A percentile compares a stretch with the other conserved stretches of the same genome.
phyloP scores from a whole-genome alignment of 2,888 invertebrate genomes.

The Drosophila siamana region DNA sequence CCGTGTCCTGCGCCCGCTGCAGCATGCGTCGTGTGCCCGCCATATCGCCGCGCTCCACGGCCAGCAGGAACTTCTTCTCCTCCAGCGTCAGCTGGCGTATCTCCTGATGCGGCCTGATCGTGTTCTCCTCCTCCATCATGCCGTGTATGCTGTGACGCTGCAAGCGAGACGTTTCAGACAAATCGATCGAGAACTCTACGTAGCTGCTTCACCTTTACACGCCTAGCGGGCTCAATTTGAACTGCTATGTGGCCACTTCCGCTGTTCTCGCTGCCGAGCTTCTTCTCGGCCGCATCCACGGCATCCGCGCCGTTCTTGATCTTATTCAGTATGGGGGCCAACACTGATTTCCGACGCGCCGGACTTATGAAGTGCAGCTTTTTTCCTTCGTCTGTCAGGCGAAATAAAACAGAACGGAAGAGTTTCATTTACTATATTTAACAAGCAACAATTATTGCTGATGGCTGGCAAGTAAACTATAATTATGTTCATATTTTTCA shows the following conservation, averaged over 20 bases:
- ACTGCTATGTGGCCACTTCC: conserved; percentile 83
- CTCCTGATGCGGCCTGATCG: conserved; percentile 94
- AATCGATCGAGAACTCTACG: fast-evolving
- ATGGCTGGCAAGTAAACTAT: too few species aligned
- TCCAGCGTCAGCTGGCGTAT: conserved; percentile 87
- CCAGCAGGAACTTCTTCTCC: conserved; percentile 97
- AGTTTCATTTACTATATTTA: too few species aligned
- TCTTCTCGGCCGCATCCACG: conserved; percentile 74
- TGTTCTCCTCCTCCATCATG: conserved; percentile 96
- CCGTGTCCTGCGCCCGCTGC: conserved; percentile 91
- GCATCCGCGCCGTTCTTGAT: conserved; percentile 83
- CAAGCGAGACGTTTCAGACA: not conserved
- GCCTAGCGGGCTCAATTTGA: conserved; percentile 84
- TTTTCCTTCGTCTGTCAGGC: conserved; percentile 84
- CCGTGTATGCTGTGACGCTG: conserved; percentile 90
- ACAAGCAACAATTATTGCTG: too few species aligned
- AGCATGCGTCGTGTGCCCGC: conserved; percentile 94
- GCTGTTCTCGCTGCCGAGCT: conserved; percentile 72
- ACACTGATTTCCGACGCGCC: conserved; percentile 84
- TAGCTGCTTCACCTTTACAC: conserved; percentile 82
- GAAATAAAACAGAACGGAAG: not conserved
- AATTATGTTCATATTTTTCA: too few species aligned
- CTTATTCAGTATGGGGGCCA: conserved; percentile 84
- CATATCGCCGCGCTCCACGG: conserved; percentile 98
- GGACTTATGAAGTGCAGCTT: conserved; percentile 84